Conservation (phyloP, 2,797 vertebrate species). For the Manis javanica region DNA sequence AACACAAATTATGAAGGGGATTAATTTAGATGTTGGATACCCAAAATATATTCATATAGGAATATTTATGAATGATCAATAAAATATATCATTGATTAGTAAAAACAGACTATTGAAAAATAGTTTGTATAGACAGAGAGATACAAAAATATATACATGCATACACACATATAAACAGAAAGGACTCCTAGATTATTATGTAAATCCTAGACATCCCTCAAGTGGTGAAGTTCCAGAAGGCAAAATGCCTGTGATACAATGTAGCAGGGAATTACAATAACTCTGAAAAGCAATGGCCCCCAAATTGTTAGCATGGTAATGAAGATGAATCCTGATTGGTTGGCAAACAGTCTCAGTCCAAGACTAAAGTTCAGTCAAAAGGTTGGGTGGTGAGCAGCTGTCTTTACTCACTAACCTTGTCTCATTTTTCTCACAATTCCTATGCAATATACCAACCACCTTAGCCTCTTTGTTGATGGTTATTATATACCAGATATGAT, state of each 20-base stretch:
- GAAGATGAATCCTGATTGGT: background rate
- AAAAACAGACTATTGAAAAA: background rate
- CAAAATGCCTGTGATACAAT: background rate
- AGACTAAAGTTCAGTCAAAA: background rate
- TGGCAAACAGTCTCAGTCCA: fast-evolving
- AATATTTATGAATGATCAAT: too few species aligned
- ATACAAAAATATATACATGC: background rate
- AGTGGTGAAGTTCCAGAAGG: background rate
- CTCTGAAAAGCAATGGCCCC: background rate
- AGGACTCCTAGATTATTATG: background rate
- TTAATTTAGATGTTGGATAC: background rate
- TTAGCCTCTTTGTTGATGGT: background rate
- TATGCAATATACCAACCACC: too few species aligned
- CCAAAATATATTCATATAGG: background rate
- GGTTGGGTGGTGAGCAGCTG: fast-evolving
- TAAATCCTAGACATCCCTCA: background rate
- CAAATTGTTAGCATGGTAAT: background rate
- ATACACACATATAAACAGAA: background rate
- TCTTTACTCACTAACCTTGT: background rate
- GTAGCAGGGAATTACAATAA: background rate
- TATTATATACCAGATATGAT: background rate
- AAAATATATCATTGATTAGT: too few species aligned
- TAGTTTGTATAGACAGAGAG: background rate
- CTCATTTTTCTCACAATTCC: background rate
- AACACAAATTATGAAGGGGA: background rate